Conservation (phyloP, 2,888 invertebrate genomes). For the Cosmorhoe ocellata region DNA sequence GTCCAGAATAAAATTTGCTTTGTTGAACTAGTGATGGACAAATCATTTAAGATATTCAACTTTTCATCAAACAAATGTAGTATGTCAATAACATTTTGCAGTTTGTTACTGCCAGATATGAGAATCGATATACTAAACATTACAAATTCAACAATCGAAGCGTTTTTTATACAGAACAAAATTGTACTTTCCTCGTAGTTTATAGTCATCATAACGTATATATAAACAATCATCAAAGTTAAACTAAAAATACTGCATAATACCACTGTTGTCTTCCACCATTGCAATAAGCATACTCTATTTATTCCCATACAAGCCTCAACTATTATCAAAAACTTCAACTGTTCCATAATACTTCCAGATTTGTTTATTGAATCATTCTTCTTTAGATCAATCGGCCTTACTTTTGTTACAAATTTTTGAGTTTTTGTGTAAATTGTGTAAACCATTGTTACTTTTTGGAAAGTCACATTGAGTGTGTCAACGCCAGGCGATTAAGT, state of each 20-base stretch:
- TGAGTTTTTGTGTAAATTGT: too few relatives aligned
- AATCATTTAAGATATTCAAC: constrained; percentile 48
- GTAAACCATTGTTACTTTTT: neutral
- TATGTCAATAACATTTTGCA: constrained; percentile 20
- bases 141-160: constrained; percentile 12
- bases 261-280: neutral
- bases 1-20: constrained; percentile 27
- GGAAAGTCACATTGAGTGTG: too few relatives aligned
- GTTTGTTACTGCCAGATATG: neutral
- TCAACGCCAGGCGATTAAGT: too few relatives aligned
- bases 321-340: constrained; percentile 3
- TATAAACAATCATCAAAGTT: neutral
- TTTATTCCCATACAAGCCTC: constrained; percentile 7
- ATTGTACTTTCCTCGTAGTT: neutral
- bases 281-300: constrained; percentile 32
- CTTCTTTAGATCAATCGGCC: neutral
- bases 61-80: constrained; percentile 47
- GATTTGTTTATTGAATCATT: neutral
- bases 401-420: neutral
- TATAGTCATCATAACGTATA: neutral
- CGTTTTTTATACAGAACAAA: neutral
- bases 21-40: constrained; percentile 29
- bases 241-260: neutral
- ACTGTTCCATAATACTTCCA: neutral
- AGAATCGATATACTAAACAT: neutral